Conservation (phyloP, 2,888 invertebrate genomes). For the Ophion ventricosus region DNA sequence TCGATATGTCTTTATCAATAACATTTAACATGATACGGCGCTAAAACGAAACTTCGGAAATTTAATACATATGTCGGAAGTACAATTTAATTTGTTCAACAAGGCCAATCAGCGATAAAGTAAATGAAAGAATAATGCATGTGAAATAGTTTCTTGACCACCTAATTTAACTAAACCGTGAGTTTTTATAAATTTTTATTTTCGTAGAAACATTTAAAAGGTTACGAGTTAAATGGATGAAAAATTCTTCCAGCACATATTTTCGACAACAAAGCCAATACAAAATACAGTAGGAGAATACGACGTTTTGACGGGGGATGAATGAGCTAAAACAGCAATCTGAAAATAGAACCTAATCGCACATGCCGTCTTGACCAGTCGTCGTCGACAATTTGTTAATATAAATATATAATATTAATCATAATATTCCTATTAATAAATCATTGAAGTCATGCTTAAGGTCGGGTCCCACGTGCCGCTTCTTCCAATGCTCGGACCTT, state of each 20-base stretch:
- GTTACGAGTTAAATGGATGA: constrained; percentile 4
- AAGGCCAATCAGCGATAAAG: background rate
- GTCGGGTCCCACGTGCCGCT: constrained; percentile 90
- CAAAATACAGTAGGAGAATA: constrained; percentile 3
- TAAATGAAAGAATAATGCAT: background rate
- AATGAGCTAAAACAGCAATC: constrained; percentile 35
- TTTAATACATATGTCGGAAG: background rate
- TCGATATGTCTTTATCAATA: constrained; percentile 16
- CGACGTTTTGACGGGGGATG: constrained; percentile 30
- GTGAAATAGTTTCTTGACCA: background rate
- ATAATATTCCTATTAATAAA: constrained; percentile 55
- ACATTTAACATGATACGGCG: background rate
- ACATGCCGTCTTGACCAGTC: constrained; percentile 68
- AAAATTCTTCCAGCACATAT: constrained; percentile 8
- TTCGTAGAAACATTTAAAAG: constrained; percentile 8
- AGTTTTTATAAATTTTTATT: background rate
- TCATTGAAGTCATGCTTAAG: constrained; percentile 80
- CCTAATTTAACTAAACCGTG: background rate
- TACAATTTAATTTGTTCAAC: background rate
- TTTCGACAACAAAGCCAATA: constrained; percentile 3
- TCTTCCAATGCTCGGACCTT: constrained; percentile 94
- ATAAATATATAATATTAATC: constrained; percentile 64
- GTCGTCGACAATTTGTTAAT: constrained; percentile 70
- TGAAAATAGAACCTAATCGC: constrained; percentile 59
- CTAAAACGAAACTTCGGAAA: background rate